phyloP scores from a whole-genome alignment of 2,797 vertebrate species.

The Parauchenoglanis ngamensis region DNA sequence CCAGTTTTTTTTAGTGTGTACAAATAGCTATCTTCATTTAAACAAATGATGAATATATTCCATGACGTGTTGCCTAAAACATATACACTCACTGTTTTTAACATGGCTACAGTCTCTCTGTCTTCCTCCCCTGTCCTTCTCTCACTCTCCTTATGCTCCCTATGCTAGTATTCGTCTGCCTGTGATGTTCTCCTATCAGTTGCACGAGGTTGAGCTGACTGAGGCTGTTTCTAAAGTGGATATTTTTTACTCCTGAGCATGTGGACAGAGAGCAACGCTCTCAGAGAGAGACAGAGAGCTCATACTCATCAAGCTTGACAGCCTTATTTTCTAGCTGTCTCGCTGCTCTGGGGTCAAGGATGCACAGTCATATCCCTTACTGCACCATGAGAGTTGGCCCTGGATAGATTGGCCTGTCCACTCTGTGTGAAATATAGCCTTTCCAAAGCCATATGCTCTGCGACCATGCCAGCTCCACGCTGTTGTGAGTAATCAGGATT shows the following conservation, averaged over 20 bases:
- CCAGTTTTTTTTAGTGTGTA: neutral
- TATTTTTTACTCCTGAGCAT: slow-evolving; percentile 43
- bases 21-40: neutral
- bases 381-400: slow-evolving; percentile 35
- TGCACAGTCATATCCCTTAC: slow-evolving; percentile 47
- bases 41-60: neutral
- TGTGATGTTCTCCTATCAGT: slow-evolving; percentile 18
- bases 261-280: slow-evolving; percentile 43
- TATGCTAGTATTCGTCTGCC: slow-evolving; percentile 16
- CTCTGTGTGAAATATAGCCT: slow-evolving; percentile 27
- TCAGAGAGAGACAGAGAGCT: neutral
- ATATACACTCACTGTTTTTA: neutral
- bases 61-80: neutral
- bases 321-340: slow-evolving; percentile 54
- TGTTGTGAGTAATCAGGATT: slow-evolving; percentile 7
- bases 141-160: slow-evolving; percentile 1
- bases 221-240: slow-evolving; percentile 43
- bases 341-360: slow-evolving; percentile 52
- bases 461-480: slow-evolving; percentile 26
- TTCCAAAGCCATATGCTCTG: slow-evolving; percentile 27
- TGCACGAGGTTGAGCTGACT: slow-evolving; percentile 46
- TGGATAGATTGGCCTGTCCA: slow-evolving; percentile 43
- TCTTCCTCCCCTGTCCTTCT: neutral
- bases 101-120: neutral
- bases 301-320: slow-evolving; percentile 49